Evolutionary conservation across 2,113 vertebrate genomes (phyloP), one percentile per base, ranked within the genome.

Genomic region (Ciconia maguari): DNA sequence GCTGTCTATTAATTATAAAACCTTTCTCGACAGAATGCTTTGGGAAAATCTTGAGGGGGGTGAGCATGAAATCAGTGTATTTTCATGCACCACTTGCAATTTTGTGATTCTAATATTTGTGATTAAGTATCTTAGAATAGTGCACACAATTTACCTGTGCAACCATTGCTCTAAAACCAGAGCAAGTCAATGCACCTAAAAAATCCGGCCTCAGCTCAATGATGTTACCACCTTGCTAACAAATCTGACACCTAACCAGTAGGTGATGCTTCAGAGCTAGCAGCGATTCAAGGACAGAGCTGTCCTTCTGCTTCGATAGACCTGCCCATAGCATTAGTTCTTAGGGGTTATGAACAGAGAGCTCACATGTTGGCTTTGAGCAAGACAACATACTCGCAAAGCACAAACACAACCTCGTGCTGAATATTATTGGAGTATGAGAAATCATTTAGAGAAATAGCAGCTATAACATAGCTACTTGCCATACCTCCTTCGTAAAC

Each of bases 171-270:
- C n/a, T 69, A 65, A 80, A 71, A 77, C 8, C 18, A 64, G 52
- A 69, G 38, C 25, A 44, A 86, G 29, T 32, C 34, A 44, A 14
- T 8, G 10, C 29, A 42, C 19, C 13, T 66, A 25, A 26, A 61
- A 51, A 54, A 82, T 15, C 27, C 1, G 0, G 12, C 38, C 32
- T 55, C 5, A 0, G 30, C 16, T 61, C 3, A 0, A 29, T 17
- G 41, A 32, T 4, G 1, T 42, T 27, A 60, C 16, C 46, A 29
- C 26, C 7, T 36, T 9, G 51, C 41, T 77, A 54, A 44, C 32
- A 49, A 49, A 49, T 13, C 38, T 54, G 41, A 61, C 11, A 30
- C 22, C 36, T 30, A 68, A 34, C 32, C 8, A 2, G 49, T 1
- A 48, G 29, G n/a, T 15, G 29, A 51, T 75, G 36, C 34, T 79